Conservation (phyloP, 2,888 invertebrate species). For the Agrotis ipsilon region DNA sequence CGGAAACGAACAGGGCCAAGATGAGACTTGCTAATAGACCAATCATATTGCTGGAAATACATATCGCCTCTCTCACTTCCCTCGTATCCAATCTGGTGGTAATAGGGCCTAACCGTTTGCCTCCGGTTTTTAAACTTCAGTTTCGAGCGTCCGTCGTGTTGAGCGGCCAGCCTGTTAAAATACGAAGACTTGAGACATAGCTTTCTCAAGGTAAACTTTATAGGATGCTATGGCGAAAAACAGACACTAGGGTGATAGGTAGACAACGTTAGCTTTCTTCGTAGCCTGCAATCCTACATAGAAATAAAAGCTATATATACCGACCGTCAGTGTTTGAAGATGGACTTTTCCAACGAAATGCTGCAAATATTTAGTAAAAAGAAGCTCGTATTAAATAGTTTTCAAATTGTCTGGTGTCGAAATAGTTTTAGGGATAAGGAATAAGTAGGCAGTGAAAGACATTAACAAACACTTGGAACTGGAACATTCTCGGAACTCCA, state of each 20-base stretch:
- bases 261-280: too few species aligned
- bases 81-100: neutral
- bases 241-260: neutral
- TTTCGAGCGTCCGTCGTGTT: neutral
- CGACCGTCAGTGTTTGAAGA: conserved; percentile 21
- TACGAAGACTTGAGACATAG: neutral
- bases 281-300: conserved; percentile 20
- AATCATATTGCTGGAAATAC: neutral
- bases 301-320: conserved; percentile 19
- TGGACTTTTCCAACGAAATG: conserved; percentile 20
- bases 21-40: neutral
- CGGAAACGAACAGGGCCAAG: neutral
- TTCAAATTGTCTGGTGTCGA: neutral
- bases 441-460: neutral
- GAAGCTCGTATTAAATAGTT: neutral
- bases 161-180: too few species aligned
- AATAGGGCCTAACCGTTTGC: neutral
- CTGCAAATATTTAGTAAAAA: conserved; percentile 19
- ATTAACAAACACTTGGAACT: conserved; percentile 7
- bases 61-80: neutral
- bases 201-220: neutral
- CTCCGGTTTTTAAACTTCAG: neutral
- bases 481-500: conserved; percentile 10
- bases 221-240: neutral
- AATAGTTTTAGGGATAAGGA: neutral